Conservation (phyloP, 2,888 invertebrate species). For the Arge pagana region DNA sequence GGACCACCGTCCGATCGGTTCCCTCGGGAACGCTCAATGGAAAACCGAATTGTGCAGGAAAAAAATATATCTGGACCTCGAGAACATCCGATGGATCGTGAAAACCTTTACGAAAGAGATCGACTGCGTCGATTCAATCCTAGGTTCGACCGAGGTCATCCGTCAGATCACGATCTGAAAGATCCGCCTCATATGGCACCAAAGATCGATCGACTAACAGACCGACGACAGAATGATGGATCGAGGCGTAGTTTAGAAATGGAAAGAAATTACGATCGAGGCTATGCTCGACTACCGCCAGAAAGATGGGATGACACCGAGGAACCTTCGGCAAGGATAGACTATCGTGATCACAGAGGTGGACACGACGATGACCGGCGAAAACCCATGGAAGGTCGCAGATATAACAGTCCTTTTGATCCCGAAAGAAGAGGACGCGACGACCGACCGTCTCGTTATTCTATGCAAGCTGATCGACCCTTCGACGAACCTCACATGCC, state of each 20-base stretch:
- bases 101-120: constrained; percentile 33
- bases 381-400: constrained; percentile 43
- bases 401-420: constrained; percentile 59
- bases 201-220: constrained; percentile 46
- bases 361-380: constrained; percentile 49
- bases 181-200: constrained; percentile 40
- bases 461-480: constrained; percentile 34
- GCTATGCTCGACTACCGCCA: constrained; percentile 42
- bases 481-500: constrained; percentile 31
- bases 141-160: constrained; percentile 38
- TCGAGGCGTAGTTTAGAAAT: constrained; percentile 46
- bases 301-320: constrained; percentile 54
- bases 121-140: constrained; percentile 32
- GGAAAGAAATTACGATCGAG: constrained; percentile 48
- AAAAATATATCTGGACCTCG: constrained; percentile 47
- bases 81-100: constrained; percentile 47
- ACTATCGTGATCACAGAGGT: constrained; percentile 46
- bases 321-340: constrained; percentile 42
- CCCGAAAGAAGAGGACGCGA: constrained; percentile 56
- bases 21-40: constrained; percentile 63
- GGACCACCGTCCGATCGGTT: constrained; percentile 58
- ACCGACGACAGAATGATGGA: constrained; percentile 49
- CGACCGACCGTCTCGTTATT: constrained; percentile 53
- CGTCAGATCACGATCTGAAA: constrained; percentile 45
- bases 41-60: constrained; percentile 60